Evolutionary conservation across 23 tunicate species (phyloP).

Genomic region (Clavelina lepadiformis): DNA sequence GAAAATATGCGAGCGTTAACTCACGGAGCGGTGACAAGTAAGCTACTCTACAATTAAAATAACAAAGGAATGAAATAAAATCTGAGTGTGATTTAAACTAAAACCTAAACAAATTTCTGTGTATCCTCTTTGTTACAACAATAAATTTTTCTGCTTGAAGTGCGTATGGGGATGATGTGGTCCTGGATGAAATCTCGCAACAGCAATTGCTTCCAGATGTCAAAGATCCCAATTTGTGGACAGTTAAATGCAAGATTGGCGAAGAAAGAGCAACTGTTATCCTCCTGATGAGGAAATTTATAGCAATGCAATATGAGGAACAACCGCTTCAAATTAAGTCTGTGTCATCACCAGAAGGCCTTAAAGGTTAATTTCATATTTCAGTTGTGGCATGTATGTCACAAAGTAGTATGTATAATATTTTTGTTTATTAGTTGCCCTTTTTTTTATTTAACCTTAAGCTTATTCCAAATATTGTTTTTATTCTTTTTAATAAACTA

Average conservation of each 20-base stretch:
- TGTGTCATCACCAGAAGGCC: conserved; percentile 89
- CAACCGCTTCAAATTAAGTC: conserved; percentile 94
- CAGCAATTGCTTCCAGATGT: conserved; percentile 96
- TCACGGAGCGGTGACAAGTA: conserved; percentile 42
- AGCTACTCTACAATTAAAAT: no score
- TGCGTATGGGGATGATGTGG: conserved; percentile 61
- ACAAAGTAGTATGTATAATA: no score
- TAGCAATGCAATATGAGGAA: conserved; percentile 81
- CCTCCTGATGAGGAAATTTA: conserved; percentile 88
- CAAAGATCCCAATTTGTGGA: conserved; percentile 98
- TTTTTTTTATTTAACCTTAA: no score
- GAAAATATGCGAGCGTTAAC: conserved; percentile 64
- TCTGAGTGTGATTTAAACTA: no score
- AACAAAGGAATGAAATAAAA: no score
- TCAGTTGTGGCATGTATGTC: no score
- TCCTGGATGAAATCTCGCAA: conserved; percentile 89
- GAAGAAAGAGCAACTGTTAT: conserved; percentile 78
- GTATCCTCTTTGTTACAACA: background rate
- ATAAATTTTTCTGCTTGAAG: background rate
- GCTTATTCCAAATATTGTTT: no score
- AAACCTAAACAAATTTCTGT: background rate
- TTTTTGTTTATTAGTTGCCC: no score
- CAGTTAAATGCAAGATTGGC: conserved; percentile 91
- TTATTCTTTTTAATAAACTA: background rate
- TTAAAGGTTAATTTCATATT: conserved; percentile 64